phyloP scores from a whole-genome alignment of 2,113 vertebrate species.

The Haemorhous mexicanus region DNA sequence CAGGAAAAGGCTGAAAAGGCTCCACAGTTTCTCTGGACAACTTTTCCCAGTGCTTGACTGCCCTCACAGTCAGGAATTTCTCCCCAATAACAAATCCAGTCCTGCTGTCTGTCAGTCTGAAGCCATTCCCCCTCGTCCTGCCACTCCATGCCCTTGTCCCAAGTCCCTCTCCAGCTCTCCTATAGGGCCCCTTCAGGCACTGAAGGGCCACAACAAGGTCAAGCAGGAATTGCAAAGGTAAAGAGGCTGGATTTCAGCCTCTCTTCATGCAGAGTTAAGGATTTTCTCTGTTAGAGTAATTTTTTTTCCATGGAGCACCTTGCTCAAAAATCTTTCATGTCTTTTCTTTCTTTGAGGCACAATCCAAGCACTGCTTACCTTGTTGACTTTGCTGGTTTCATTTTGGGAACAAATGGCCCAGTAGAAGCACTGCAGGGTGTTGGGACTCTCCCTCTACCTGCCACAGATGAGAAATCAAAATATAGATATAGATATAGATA shows the following conservation, averaged over 20 bases:
- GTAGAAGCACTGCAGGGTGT: fast-evolving
- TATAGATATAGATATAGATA: background rate
- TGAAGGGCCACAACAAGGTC: background rate
- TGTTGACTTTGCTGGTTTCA: background rate
- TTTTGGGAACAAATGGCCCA: background rate
- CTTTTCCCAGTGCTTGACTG: background rate
- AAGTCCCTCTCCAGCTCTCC: background rate
- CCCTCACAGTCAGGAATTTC: background rate
- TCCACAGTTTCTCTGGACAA: background rate
- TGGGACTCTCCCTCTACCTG: background rate
- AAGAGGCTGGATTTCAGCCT: background rate
- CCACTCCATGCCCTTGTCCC: background rate
- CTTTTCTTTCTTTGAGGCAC: background rate
- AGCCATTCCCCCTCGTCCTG: background rate
- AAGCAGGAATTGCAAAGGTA: background rate
- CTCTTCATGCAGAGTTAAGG: background rate
- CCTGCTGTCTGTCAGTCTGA: background rate
- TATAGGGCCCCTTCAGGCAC: background rate
- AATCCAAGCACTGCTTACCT: background rate
- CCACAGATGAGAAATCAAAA: background rate
- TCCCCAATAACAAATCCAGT: background rate
- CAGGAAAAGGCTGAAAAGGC: background rate
- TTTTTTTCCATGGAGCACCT: background rate
- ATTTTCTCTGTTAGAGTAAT: background rate
- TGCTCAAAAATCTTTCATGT: background rate